A percentile compares a stretch with the other conserved stretches of the same genome.
These are phyloP conservation scores for Mus musculus DNA, from an alignment of 2,113 vertebrate genomes.

Conservation along the genomic window GRCm39 chr5:44285501-44286000, in stretches of 20 bases:
- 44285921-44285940: neutral
- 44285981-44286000: neutral
- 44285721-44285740: neutral
- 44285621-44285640: neutral
- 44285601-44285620: neutral
- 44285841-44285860: neutral
- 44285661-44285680: too few relatives aligned
- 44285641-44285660: neutral
- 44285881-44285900: neutral
- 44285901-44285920: neutral
- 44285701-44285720: too few relatives aligned
- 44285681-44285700: neutral
- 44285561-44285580: neutral
- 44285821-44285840: neutral
- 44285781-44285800: too few relatives aligned
- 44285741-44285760: neutral
- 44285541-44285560: neutral
- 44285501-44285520: neutral
- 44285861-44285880: neutral
- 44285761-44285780: neutral
- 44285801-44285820: fast-evolving
- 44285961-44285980: neutral
- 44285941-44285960: neutral
- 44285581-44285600: neutral
- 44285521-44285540: neutral